Conservation (phyloP, 2,113 vertebrate genomes). For the Dipodomys spectabilis region DNA sequence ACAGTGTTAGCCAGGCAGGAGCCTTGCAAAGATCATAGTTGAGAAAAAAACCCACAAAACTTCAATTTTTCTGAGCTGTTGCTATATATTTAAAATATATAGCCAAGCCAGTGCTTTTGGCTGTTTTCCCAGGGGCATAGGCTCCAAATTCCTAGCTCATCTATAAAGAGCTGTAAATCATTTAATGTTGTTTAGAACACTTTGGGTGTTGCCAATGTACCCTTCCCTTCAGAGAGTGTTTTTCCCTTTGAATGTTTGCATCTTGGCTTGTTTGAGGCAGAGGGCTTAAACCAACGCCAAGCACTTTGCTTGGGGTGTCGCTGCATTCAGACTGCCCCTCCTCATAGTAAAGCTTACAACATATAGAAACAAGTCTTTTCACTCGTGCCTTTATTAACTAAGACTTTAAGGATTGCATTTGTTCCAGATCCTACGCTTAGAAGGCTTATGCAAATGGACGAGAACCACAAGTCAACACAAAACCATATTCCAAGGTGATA, state of each 20-base stretch:
- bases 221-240: conserved; percentile 45
- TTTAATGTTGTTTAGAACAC: conserved; percentile 59
- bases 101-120: conserved; percentile 35
- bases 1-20: conserved; percentile 29
- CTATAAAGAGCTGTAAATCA: conserved; percentile 61
- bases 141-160: conserved; percentile 71
- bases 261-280: conserved; percentile 60
- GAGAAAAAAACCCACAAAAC: neutral
- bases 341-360: conserved; percentile 1
- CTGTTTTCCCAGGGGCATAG: conserved; percentile 69
- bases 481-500: conserved; percentile 56
- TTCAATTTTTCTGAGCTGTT: conserved; percentile 56
- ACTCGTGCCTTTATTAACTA: neutral
- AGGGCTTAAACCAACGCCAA: conserved; percentile 16
- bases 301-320: neutral
- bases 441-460: conserved; percentile 28
- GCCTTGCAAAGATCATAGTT: conserved; percentile 33
- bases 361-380: neutral
- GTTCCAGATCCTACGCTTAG: conserved; percentile 17
- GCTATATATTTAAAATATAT: conserved; percentile 47
- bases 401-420: conserved; percentile 19
- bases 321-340: neutral
- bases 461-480: conserved; percentile 56
- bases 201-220: conserved; percentile 49
- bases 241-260: conserved; percentile 43